Evolutionary conservation across 1,140 invertebrate species (phyloP), one percentile per base, ranked within the genome.

Genomic region (Homarus americanus): DNA sequence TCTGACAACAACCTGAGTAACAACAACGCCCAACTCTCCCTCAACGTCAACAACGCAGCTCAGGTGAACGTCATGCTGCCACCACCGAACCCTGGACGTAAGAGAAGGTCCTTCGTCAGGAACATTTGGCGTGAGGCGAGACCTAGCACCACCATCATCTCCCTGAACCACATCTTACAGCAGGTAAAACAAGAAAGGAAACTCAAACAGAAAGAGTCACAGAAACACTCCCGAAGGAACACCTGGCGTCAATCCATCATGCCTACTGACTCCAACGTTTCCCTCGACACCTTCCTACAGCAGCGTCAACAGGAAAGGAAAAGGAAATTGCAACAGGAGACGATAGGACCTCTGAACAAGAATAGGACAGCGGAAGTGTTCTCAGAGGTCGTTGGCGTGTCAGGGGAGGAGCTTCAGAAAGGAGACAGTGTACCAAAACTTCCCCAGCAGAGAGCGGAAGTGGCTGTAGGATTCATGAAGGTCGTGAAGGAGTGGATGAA

Each of bases 41-140:
- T 88, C 15, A 91, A 91, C 63, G 72, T 87, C 40, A 91, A 91
- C 76, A 91, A 87, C 78, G 91, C 75, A 1, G 87, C 79, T 15
- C 91, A 91, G 83, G 63, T 91, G 7, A 91, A 91, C 76, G 91
- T 91, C 17, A 87, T 87, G 91, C 41, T 91, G 36, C 91, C 91
- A 24, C 91, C 91, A 4, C 90, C 90, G 28, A 58, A 86, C 32
- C 82, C 83, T 0, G 83, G 84, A 5, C 36, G 87, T 28, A 44
- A n/a, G 44, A 66, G 34, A 28, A 63, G 90, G 20, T 24, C 72
- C 12, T 38, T 73, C 2, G 0, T 79, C 15, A 82, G 86, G 36
- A 76, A 63, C 7, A 28, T 15, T 12, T 88, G 86, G 86, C 49
- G 79, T 17, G 38, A 41, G 24, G 78, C 3, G 32, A 41, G 40